A percentile compares a stretch with the other conserved stretches of the same genome.
These are phyloP conservation scores for Mionectes macconnelli DNA, from an alignment of 2,113 vertebrate species.

Conservation along the genomic window DNA sequence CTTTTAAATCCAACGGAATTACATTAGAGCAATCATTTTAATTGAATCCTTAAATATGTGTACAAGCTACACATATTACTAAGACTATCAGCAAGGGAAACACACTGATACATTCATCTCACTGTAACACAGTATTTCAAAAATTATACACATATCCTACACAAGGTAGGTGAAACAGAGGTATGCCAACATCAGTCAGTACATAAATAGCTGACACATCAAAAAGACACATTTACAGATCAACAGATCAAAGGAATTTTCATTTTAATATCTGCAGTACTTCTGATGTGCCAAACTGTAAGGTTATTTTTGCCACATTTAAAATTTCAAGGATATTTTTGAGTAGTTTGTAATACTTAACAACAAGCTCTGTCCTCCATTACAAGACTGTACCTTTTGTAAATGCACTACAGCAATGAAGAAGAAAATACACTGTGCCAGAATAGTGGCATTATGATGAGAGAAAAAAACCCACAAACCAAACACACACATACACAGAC, in stretches of 20 bases:
- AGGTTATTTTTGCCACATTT: not conserved
- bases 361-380: not conserved
- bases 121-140: not conserved
- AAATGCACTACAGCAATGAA: not conserved
- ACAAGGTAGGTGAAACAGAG: not conserved
- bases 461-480: not conserved
- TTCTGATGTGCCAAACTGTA: not conserved
- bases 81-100: not conserved
- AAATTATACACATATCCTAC: not conserved
- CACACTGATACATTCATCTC: rapidly evolving
- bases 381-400: not conserved
- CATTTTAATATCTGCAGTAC: not conserved
- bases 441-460: not conserved
- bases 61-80: not conserved
- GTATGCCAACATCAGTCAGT: not conserved
- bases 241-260: not conserved
- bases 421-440: not conserved
- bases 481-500: not conserved
- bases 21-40: not conserved
- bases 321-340: not conserved
- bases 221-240: not conserved
- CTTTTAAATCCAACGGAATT: not conserved
- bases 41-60: not conserved
- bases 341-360: not conserved
- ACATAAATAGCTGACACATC: not conserved